Conservation (phyloP, 2,797 vertebrate species). For the Anas bernieri region DNA sequence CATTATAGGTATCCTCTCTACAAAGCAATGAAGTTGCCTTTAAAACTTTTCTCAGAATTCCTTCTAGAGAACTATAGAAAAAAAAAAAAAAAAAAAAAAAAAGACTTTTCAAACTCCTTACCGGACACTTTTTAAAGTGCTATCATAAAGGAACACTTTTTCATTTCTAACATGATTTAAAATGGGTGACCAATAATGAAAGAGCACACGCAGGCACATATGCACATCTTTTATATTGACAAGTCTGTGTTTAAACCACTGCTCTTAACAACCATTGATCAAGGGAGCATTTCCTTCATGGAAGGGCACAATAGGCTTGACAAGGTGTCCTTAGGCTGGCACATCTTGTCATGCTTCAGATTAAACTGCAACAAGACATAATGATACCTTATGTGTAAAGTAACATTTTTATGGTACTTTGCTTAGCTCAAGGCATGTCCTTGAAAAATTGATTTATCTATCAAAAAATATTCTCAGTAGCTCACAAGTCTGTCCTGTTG, state of each 20-base stretch:
- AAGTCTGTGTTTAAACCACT: not conserved
- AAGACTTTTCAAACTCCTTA: conserved; percentile 2
- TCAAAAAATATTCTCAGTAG: not conserved
- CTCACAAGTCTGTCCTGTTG: not conserved
- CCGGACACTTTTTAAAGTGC: not conserved
- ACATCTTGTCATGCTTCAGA: conserved; percentile 20
- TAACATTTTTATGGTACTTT: not conserved
- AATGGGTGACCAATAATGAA: conserved; percentile 14
- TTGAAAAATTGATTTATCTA: conserved; percentile 44
- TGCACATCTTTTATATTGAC: conserved; percentile 24
- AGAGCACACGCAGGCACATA: not conserved
- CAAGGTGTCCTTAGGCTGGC: conserved; percentile 58
- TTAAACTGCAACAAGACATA: not conserved
- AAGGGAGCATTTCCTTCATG: not conserved
- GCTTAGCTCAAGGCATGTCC: conserved; percentile 24
- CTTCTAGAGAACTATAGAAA: not conserved
- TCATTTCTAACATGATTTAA: conserved; percentile 17
- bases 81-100: not conserved
- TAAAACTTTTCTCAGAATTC: not conserved
- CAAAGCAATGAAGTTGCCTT: not conserved
- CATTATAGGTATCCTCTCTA: not conserved
- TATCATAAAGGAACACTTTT: not conserved
- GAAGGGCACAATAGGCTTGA: not conserved
- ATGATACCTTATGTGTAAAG: conserved; percentile 7
- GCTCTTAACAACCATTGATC: conserved; percentile 20